Conservation (phyloP, 1,140 invertebrate genomes). For the Homalodisca vitripennis region DNA sequence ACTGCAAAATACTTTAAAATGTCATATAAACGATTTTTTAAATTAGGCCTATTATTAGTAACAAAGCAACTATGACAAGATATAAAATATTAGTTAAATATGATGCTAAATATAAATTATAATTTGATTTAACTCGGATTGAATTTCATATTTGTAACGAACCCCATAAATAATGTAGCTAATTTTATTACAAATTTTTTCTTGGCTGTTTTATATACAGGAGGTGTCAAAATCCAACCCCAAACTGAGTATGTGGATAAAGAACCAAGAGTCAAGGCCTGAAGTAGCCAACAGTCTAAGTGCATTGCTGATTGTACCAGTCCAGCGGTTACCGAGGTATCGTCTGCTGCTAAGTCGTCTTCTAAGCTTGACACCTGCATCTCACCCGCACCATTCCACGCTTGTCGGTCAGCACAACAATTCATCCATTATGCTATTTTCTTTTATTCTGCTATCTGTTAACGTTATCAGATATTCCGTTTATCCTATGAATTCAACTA, state of each 20-base stretch:
- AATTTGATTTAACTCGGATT: too few relatives aligned
- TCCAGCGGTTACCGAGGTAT: slow-evolving; percentile 75
- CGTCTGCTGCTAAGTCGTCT: slow-evolving; percentile 69
- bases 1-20: too few relatives aligned
- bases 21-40: too few relatives aligned
- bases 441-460: neutral
- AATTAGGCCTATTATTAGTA: neutral
- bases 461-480: neutral
- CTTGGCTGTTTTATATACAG: slow-evolving; percentile 47
- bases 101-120: too few relatives aligned
- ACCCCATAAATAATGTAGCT: too few relatives aligned
- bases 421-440: slow-evolving; percentile 33
- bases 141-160: too few relatives aligned
- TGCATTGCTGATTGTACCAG: slow-evolving; percentile 70
- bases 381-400: slow-evolving; percentile 33
- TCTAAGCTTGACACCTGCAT: slow-evolving; percentile 56
- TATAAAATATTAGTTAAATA: too few relatives aligned
- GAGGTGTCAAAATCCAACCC: slow-evolving; percentile 57
- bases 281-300: slow-evolving; percentile 68
- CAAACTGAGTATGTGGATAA: slow-evolving; percentile 59
- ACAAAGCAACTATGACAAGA: neutral
- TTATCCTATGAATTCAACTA: neutral
- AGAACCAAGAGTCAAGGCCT: slow-evolving; percentile 64
- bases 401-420: neutral
- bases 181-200: slow-evolving; percentile 16